A percentile compares a stretch with the other conserved stretches of the same genome.
These are phyloP conservation scores for Drosophila guanche DNA, from an alignment of 1,140 invertebrate genomes.

Conservation along the genomic window DNA sequence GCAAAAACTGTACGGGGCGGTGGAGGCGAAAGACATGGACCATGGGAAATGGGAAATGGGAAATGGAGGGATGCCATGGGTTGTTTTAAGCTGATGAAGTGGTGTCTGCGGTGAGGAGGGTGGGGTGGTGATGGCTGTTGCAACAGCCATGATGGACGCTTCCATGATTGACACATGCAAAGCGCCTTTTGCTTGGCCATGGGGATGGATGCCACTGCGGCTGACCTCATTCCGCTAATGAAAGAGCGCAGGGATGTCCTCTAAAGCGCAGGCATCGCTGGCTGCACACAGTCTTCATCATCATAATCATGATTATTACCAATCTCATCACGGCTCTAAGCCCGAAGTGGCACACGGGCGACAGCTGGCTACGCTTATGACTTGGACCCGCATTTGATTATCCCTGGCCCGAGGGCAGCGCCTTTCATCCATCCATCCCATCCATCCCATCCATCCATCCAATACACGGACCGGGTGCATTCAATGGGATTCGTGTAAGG, in stretches of 20 bases:
- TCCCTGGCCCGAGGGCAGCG: too few relatives aligned
- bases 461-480: constrained; percentile 14
- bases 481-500: constrained; percentile 52
- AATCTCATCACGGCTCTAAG: constrained; percentile 8
- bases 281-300: constrained; percentile 32
- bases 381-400: constrained; percentile 25
- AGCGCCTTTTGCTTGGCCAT: constrained; percentile 24
- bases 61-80: too few relatives aligned
- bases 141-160: constrained; percentile 13
- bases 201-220: constrained; percentile 22
- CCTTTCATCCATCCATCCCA: too few relatives aligned
- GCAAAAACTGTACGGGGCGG: not conserved
- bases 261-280: not conserved
- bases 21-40: too few relatives aligned
- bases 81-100: constrained; percentile 51
- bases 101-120: constrained; percentile 3
- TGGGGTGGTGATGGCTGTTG: constrained; percentile 6
- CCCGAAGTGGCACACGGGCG: too few relatives aligned
- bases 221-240: constrained; percentile 48
- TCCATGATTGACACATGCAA: constrained; percentile 52
- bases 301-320: constrained; percentile 2
- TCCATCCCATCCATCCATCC: not conserved
- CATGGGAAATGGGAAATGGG: too few relatives aligned
- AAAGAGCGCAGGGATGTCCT: constrained; percentile 21
- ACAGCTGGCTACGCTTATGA: constrained; percentile 13